Evolutionary conservation across 2,113 vertebrate genomes (phyloP), one percentile per base, ranked within the genome.

Genomic region (Burhinus bistriatus): DNA sequence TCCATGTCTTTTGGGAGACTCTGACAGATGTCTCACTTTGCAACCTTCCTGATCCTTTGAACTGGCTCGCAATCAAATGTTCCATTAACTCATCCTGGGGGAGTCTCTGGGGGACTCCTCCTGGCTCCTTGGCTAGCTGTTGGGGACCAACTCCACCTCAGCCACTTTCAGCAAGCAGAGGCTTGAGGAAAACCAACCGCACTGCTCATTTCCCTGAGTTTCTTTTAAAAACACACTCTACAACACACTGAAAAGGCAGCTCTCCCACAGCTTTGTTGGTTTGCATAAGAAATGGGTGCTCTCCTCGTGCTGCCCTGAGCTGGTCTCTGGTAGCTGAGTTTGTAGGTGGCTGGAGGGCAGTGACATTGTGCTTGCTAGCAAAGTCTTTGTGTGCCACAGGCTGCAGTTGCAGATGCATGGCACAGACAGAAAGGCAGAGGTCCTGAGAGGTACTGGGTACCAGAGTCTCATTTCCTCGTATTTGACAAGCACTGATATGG

Each of bases 391-490:
- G 2, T 15, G 45, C 61, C 57, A 23, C 27, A 12, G 45, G 70
- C 70, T 75, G 61, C 0, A 0, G 61, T 12, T 3, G 0, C 52
- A 55, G 66, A 55, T 20, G 40, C 13, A 3, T 5, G 61, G 58
- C 32, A 32, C 29, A 20, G 49, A 34, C 65, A 62, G 40, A 40
- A 52, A 80, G 16, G 20, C 38, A 18, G 30, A 82, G 40, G 32
- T 27, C 38, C 58, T 10, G 19, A 17, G 58, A 83, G 25, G n/a
- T 52, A 14, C 55, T 32, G 51, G 29, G 51, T 57, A 44, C 12
- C 38, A 29, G 51, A 44, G 29, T 2, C 42, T 51, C 19, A 15
- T 34, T 40, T 30, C 52, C 44, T 36, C 0, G 0, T 26, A 18
- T 51, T 34, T 62, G 32, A 30, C 13, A 42, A 29, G 70, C 36